Percentiles rank a stretch among this genome's conserved stretches.
Conservation (phyloP, 92 coral and sea anemone genomes). For the Blastomussa wellsi region DNA sequence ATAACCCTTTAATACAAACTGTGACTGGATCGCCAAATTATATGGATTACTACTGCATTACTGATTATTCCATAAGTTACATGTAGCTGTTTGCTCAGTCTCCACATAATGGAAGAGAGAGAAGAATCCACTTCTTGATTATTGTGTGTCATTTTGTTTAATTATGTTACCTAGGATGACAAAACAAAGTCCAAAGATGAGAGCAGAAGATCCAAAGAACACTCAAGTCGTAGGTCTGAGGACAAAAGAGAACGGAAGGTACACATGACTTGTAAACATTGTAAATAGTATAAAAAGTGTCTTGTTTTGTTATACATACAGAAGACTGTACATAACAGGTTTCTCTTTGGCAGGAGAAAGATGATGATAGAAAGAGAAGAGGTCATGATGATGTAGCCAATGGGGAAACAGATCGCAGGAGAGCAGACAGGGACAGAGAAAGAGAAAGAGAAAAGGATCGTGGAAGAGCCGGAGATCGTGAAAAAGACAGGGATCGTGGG, state of each 20-base stretch:
- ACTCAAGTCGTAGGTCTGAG: slow-evolving; percentile 65
- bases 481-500: slow-evolving; percentile 32
- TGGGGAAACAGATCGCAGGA: slow-evolving; percentile 41
- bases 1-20: no score
- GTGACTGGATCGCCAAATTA: no score
- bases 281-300: no score
- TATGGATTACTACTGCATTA: no score
- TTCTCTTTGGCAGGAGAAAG: slow-evolving; percentile 36
- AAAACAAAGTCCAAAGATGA: slow-evolving; percentile 74
- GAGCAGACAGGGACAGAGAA: slow-evolving; percentile 40
- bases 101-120: neutral
- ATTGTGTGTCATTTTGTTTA: neutral
- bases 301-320: neutral
- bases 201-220: slow-evolving; percentile 65
- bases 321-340: no score
- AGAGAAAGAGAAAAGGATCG: slow-evolving; percentile 40
- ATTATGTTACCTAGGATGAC: slow-evolving; percentile 52
- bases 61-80: no score
- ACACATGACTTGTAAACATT: neutral
- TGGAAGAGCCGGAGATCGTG: slow-evolving; percentile 35
- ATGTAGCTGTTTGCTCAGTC: neutral
- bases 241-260: slow-evolving; percentile 78
- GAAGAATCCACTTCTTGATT: neutral
- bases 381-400: slow-evolving; percentile 34
- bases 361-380: slow-evolving; percentile 62